Conservation (phyloP, 2,797 vertebrate genomes). For the Myotis vivesi region DNA sequence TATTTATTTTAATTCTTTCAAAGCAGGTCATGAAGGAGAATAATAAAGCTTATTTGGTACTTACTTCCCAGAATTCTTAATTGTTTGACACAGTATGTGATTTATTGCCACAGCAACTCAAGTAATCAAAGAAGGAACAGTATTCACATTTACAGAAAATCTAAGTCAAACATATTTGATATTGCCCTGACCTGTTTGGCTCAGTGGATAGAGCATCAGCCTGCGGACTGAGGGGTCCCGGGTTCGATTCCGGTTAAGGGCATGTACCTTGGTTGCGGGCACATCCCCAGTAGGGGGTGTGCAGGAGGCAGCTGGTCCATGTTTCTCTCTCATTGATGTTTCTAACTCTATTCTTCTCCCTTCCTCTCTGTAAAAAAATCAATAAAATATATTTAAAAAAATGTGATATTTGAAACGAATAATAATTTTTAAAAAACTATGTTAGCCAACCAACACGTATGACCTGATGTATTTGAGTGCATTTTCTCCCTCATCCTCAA, state of each 20-base stretch:
- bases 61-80: not conserved
- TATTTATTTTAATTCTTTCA: conserved; percentile 26
- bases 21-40: not conserved
- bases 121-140: not conserved
- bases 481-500: conserved; percentile 45
- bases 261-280: too few species aligned
- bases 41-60: not conserved
- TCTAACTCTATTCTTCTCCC: too few species aligned
- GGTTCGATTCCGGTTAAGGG: too few species aligned
- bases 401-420: not conserved
- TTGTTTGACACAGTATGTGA: conserved; percentile 7
- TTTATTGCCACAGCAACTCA: not conserved
- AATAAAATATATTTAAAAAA: not conserved
- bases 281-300: too few species aligned
- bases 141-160: conserved; percentile 31
- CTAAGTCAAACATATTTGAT: not conserved
- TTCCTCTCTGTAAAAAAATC: too few species aligned
- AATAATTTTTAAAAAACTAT: not conserved
- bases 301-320: too few species aligned
- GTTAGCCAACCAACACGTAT: not conserved
- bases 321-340: too few species aligned
- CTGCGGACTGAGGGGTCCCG: too few species aligned
- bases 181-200: not conserved
- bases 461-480: not conserved
- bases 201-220: too few species aligned